Evolutionary conservation across 2,113 vertebrate species (phyloP).

Genomic region (Syrmaticus mikado): DNA sequence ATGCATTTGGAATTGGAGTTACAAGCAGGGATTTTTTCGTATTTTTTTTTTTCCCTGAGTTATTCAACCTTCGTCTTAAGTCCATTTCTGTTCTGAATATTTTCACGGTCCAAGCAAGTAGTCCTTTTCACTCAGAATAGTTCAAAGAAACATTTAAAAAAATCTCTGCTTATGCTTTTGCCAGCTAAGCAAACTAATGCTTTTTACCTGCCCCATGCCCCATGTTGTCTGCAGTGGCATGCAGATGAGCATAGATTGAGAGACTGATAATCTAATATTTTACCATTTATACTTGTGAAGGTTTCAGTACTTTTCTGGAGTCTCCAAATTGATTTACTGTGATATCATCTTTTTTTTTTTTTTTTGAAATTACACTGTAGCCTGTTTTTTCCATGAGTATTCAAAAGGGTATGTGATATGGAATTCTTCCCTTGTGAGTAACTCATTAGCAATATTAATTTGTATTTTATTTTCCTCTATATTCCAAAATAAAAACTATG

Average conservation of each 20-base stretch:
- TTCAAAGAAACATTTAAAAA: slow-evolving; percentile 19
- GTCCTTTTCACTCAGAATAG: neutral
- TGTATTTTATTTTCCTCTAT: neutral
- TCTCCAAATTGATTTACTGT: neutral
- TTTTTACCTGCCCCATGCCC: neutral
- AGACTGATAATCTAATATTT: neutral
- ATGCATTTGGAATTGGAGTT: neutral
- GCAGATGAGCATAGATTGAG: neutral
- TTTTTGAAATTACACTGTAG: neutral
- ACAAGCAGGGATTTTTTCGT: neutral
- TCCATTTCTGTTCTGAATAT: neutral
- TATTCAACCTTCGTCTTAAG: neutral
- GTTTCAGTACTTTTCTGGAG: neutral
- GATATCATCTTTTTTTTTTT: neutral
- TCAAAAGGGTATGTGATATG: neutral
- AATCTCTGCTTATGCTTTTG: neutral
- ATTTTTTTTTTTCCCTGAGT: neutral
- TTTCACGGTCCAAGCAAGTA: neutral
- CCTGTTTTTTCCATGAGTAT: neutral
- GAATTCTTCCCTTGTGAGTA: neutral
- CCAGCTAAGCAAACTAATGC: neutral
- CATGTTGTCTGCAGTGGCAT: neutral
- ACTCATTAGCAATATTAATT: neutral
- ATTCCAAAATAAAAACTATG: neutral
- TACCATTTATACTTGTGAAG: neutral